Conservation (phyloP, 2,888 invertebrate species). For the Podotricha telesiphe region DNA sequence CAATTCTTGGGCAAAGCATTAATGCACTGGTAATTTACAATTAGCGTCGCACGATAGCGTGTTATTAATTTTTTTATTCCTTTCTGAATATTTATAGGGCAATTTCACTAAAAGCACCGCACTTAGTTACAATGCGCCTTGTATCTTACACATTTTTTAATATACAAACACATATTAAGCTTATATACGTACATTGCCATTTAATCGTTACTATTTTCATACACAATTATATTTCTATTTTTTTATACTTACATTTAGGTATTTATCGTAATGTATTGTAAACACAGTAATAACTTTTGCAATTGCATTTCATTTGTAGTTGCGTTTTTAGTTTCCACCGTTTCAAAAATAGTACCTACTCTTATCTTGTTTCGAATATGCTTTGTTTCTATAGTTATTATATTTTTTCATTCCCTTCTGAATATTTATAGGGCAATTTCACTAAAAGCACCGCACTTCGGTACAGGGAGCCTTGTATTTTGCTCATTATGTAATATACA, state of each 20-base stretch:
- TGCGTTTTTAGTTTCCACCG: too few relatives aligned
- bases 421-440: conserved; percentile 81
- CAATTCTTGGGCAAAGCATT: conserved; percentile 43
- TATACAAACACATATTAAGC: neutral
- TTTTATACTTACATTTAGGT: too few relatives aligned
- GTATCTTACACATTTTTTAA: conserved; percentile 48
- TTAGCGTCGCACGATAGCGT: conserved; percentile 68
- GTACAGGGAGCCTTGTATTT: conserved; percentile 57
- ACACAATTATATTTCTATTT: too few relatives aligned
- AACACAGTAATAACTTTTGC: too few relatives aligned
- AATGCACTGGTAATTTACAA: conserved; percentile 65
- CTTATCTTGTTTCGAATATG: too few relatives aligned
- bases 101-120: conserved; percentile 82
- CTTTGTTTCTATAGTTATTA: too few relatives aligned
- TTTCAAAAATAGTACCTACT: too few relatives aligned
- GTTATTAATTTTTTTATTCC: conserved; percentile 70
- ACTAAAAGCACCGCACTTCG: conserved; percentile 78
- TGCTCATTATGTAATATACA: conserved; percentile 40
- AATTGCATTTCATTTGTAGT: too few relatives aligned
- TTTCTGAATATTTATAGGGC: conserved; percentile 79
- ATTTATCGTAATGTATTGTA: too few relatives aligned
- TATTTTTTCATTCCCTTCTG: conserved; percentile 67
- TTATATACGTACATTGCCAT: neutral
- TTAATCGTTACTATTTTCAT: neutral
- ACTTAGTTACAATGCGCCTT: conserved; percentile 58